Base-by-base conservation (phyloP, 2,888 invertebrate species). In the Andrena haemorrhoa region DNA sequence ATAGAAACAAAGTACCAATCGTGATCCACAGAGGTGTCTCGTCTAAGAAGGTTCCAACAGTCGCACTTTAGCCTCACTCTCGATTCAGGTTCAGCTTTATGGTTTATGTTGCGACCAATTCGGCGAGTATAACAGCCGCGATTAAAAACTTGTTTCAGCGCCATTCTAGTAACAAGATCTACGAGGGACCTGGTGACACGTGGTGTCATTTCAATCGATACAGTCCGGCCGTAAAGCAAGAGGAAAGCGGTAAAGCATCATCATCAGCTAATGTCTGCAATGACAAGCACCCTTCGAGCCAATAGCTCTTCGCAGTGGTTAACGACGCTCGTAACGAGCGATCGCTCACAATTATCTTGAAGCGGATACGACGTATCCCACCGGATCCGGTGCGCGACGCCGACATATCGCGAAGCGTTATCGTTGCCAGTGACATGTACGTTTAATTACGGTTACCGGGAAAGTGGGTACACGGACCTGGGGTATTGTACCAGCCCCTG, bases 291-390 rank as follows among this genome's bases (percentile, higher is more conserved):
- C 63, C 65, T 63, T 71, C 63, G 76, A 74, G 65, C 68, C 76
- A 70, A 78, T 80, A 61, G 47, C 72, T 73, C 56, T 80, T 72
- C 75, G 66, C 78, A 70, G 63, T 70, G 77, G 80, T 86, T 82
- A 88, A 89, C 78, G 86, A 75, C 66, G 70, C 71, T 72, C 79
- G 68, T 87, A 84, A 89, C 80, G 79, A 85, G 77, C 86, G 82
- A 89, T 89, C 85, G 81, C 73, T 77, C 82, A 75, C 85, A 85
- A 86, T 86, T 86, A 87, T 87, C 87, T 73, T 65, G 77, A 74
- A 84, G 71, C 84, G 76, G 74, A 75, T 69, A 66, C 60, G 84
- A 68, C 63, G 75, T 74, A n/a, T 83, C 69, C 74, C 75, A 49
- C 51, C 70, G 63, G 60, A 60, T 53, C 61, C 61, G 69, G 16